These are phyloP conservation scores for Galeruca laticollis DNA, from an alignment of 2,888 invertebrate genomes.

Conservation along the genomic window DNA sequence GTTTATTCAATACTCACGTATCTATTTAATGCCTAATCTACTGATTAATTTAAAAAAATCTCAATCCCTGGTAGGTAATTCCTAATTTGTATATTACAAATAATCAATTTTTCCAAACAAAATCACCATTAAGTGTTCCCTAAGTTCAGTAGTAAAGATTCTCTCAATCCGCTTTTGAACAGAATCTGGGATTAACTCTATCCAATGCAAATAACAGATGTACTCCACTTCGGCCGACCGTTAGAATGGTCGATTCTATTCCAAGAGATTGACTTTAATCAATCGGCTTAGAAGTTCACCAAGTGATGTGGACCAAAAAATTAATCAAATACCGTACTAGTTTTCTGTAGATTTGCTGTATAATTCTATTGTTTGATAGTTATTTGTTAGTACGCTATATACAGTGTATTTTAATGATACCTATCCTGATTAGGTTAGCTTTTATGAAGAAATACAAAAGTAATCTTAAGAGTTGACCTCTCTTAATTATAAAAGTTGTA, in stretches of 20 bases:
- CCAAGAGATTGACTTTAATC: constrained; percentile 31
- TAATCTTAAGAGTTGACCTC: too few species aligned
- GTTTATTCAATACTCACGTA: too few species aligned
- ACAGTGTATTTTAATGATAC: too few species aligned
- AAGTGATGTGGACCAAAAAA: constrained; percentile 31
- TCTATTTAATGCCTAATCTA: too few species aligned
- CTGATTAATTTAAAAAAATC: too few species aligned
- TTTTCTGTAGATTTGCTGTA: not conserved
- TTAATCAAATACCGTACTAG: constrained; percentile 18
- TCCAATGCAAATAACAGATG: constrained; percentile 37
- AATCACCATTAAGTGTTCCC: not conserved
- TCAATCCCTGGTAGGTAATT: not conserved
- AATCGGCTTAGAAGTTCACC: constrained; percentile 31
- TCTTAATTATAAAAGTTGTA: too few species aligned
- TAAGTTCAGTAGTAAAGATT: constrained; percentile 18
- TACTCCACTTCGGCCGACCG: constrained; percentile 18
- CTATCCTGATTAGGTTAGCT: too few species aligned
- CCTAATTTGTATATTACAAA: constrained; percentile 8
- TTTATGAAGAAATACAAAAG: too few species aligned
- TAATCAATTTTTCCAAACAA: not conserved
- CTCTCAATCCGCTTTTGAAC: constrained; percentile 20
- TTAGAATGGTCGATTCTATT: constrained; percentile 26
- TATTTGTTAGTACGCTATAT: not conserved
- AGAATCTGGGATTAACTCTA: constrained; percentile 29
- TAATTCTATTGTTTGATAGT: not conserved